Conservation (phyloP, 2,888 invertebrate species). For the Syrphus vitripennis region DNA sequence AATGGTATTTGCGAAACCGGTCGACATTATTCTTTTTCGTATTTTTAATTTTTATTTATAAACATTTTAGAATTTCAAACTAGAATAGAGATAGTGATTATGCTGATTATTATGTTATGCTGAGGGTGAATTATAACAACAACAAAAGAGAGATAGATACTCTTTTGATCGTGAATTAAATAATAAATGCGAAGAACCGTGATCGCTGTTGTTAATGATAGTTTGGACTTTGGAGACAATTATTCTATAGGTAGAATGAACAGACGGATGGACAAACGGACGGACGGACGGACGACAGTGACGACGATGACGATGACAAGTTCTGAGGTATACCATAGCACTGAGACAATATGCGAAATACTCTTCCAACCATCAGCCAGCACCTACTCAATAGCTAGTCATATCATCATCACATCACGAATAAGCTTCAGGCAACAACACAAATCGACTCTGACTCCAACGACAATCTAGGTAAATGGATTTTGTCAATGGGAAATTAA, state of each 20-base stretch:
- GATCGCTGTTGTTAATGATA: constrained; percentile 64
- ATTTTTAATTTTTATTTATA: constrained; percentile 11
- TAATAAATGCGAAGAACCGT: constrained; percentile 61
- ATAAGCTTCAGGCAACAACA: background rate
- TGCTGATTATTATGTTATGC: constrained; percentile 5
- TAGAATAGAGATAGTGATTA: constrained; percentile 33
- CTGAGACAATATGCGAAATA: background rate
- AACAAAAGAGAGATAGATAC: background rate
- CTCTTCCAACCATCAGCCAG: background rate
- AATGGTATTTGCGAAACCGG: constrained; percentile 69
- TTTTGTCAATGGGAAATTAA: constrained; percentile 60
- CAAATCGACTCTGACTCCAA: background rate
- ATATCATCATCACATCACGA: background rate
- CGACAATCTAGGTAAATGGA: background rate
- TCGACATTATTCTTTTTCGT: constrained; percentile 35
- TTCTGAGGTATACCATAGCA: background rate
- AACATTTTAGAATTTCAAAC: constrained; percentile 13
- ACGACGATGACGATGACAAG: background rate
- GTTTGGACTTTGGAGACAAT: constrained; percentile 20
- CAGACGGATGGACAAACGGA: background rate
- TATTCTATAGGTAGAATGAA: background rate
- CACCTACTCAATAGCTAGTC: background rate
- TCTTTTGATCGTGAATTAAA: constrained; percentile 53
- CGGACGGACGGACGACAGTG: background rate
- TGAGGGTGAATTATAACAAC: constrained; percentile 4